Percentiles rank a stretch among this genome's conserved stretches.
Evolutionary conservation across 2,888 invertebrate genomes (phyloP).

Genomic region (Rhimphoctona megacephalus): DNA sequence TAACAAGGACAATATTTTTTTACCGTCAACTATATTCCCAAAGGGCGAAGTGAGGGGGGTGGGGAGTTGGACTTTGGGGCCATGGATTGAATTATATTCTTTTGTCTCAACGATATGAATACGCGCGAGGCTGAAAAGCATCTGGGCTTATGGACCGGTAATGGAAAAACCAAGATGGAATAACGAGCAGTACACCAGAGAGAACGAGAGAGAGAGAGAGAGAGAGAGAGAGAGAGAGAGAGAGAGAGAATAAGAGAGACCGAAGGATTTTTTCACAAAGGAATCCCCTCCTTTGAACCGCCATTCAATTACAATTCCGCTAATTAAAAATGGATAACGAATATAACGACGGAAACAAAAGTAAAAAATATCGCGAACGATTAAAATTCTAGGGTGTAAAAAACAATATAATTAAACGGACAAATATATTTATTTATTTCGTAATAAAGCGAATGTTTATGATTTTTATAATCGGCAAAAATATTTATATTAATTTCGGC

Average conservation of each 20-base stretch:
- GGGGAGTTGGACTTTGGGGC: neutral
- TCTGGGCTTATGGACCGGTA: slow-evolving; percentile 47
- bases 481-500: neutral
- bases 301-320: slow-evolving; percentile 76
- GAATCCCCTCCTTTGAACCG: slow-evolving; percentile 12
- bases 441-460: neutral
- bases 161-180: slow-evolving; percentile 45
- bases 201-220: neutral
- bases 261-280: slow-evolving; percentile 52
- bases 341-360: slow-evolving; percentile 41
- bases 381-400: neutral
- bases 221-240: slow-evolving; percentile 7
- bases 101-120: slow-evolving; percentile 60
- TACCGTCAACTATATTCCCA: neutral
- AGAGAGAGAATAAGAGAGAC: neutral
- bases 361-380: slow-evolving; percentile 18
- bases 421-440: neutral
- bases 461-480: neutral
- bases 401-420: slow-evolving; percentile 13
- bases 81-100: slow-evolving; percentile 41
- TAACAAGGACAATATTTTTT: neutral
- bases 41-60: neutral
- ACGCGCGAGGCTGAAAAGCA: slow-evolving; percentile 37
- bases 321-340: slow-evolving; percentile 76
- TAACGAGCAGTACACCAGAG: slow-evolving; percentile 52